Base-by-base conservation (phyloP, 2,797 vertebrate genomes). In the Scolopax bukidnonensis region DNA sequence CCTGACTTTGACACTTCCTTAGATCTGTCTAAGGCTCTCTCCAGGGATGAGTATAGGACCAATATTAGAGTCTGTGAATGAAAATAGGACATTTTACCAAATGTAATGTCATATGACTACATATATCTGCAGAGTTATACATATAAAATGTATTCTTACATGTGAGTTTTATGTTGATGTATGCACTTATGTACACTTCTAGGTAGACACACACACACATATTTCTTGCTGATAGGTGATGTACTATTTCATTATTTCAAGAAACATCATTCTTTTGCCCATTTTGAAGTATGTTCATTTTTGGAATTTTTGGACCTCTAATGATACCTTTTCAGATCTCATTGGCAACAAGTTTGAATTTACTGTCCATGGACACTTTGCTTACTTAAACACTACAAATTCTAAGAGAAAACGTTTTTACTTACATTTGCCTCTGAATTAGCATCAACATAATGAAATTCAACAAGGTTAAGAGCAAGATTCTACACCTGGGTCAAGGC, bases 1-100 rank as follows among this genome's bases (percentile, higher is more conserved):
- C 10, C 50, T 69, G 21, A 40, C 5, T 19, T 53, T 80, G 33
- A 32, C 23, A 23, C 6, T 50, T 81, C 11, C 43, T 51, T 13
- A 43, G 17, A 59, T 27, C 10, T 48, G 41, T n/a, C n/a, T 60
- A 43, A 61, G 38, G 15, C 12, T 63, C 4, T 47, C 5, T 50
- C 25, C 16, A 45, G 5, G 4, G 13, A 50, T 10, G 3, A 41
- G 2, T 43, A 33, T 11, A 53, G 4, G 9, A 6, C 38, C 1
- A 1, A 7, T 45, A 71, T 32, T 50, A 38, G 36, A 48, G 12
- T 28, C 11, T 56, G 3, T 93, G 27, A 71, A 71, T 38, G 12
- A 76, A 86, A 45, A 21, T 3, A 50, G 17, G 48, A 47, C 6
- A n/a, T 71, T 17, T 11, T 9, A 75, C 14, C 7, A n/a, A 41